Percentiles rank a stretch among this genome's conserved stretches.
Conservation (phyloP, 2,797 vertebrate species). For the Alosa sapidissima region DNA sequence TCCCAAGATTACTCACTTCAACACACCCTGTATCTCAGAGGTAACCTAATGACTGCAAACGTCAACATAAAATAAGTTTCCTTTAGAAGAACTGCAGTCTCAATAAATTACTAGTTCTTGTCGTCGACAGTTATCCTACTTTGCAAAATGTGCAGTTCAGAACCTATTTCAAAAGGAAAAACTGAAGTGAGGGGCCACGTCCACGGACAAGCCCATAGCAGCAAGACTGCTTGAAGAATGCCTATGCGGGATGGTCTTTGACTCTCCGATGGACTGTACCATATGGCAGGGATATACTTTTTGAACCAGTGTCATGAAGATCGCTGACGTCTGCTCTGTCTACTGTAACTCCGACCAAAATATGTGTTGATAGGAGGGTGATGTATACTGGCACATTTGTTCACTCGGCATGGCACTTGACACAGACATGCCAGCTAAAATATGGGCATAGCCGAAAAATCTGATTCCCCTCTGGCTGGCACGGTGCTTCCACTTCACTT, state of each 20-base stretch:
- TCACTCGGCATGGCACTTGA: not conserved
- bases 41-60: not conserved
- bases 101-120: not conserved
- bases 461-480: not conserved
- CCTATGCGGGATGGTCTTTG: constrained; percentile 55
- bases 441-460: not conserved
- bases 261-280: constrained; percentile 57
- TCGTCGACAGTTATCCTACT: not conserved
- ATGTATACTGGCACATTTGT: not conserved
- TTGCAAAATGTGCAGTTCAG: not conserved
- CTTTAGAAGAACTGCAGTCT: constrained; percentile 1
- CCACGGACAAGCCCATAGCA: constrained; percentile 32
- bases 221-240: constrained; percentile 36
- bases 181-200: not conserved
- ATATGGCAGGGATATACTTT: constrained; percentile 40
- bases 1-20: constrained; percentile 50
- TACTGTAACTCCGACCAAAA: not conserved
- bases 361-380: not conserved
- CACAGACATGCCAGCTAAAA: not conserved
- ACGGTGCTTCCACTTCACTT: not conserved
- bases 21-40: constrained; percentile 65
- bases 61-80: not conserved
- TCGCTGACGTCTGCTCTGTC: not conserved
- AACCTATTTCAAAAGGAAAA: not conserved
- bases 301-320: not conserved